Percentiles rank a stretch among this genome's conserved stretches.
phyloP scores from a whole-genome alignment of 2,113 vertebrate species.

The Silurus asotus region DNA sequence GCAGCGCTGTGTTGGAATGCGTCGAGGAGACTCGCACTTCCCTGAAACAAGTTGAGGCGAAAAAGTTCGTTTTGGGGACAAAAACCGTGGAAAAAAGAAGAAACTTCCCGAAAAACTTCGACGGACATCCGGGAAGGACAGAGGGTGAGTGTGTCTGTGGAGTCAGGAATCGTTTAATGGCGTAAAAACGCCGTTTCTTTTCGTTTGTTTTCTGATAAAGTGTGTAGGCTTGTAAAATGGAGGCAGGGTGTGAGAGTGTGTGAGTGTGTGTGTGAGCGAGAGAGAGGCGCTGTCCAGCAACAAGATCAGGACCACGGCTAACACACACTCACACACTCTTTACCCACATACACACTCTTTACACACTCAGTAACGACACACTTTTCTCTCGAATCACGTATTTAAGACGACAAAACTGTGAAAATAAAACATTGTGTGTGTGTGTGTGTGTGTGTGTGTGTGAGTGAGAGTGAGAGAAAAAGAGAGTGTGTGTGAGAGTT shows the following conservation, averaged over 20 bases:
- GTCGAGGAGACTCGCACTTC: conserved; percentile 74
- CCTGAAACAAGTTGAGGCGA: conserved; percentile 45
- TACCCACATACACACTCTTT: too few relatives aligned
- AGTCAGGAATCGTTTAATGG: neutral
- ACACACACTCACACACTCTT: conserved; percentile 55
- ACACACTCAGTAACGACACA: conserved; percentile 45
- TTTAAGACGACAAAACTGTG: conserved; percentile 37
- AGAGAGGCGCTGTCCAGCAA: conserved; percentile 83
- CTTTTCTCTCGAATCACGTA: neutral
- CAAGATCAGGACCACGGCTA: conserved; percentile 73
- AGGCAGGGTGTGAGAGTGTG: conserved; percentile 55
- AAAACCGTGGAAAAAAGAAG: too few relatives aligned
- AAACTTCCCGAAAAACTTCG: conserved; percentile 34
- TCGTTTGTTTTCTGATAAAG: neutral
- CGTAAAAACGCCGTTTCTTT: conserved; percentile 26
- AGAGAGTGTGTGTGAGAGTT: too few relatives aligned
- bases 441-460: too few relatives aligned
- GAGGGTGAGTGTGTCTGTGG: conserved; percentile 44
- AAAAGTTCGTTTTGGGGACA: conserved; percentile 9
- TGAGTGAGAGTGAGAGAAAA: neutral
- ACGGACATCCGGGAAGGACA: neutral
- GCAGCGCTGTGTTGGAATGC: conserved; percentile 85
- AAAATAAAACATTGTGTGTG: too few relatives aligned
- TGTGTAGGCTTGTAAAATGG: conserved; percentile 67
- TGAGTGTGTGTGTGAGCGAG: conserved; percentile 55